Percentiles rank a stretch among this genome's conserved stretches.
Evolutionary conservation across 2,113 vertebrate genomes (phyloP).

Genomic region (Forbesichthys agassizii): DNA sequence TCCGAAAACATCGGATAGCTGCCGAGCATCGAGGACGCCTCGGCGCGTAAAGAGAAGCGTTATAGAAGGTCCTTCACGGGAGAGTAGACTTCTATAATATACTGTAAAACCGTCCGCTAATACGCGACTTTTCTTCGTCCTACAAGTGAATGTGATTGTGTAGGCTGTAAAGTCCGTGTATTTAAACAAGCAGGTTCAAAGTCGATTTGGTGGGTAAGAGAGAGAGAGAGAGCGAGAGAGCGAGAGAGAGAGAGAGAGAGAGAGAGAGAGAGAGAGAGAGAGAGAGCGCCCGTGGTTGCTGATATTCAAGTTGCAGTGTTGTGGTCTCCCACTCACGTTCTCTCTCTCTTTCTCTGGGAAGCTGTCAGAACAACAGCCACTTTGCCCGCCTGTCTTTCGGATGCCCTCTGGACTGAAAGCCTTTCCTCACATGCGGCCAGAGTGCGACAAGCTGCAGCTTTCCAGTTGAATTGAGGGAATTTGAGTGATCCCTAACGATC

Average conservation of each 20-base stretch:
- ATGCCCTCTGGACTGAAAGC: constrained; percentile 37
- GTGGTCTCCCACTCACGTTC: constrained; percentile 61
- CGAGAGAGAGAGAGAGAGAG: constrained; percentile 38
- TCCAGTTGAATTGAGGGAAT: constrained; percentile 78
- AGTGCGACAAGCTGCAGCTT: constrained; percentile 64
- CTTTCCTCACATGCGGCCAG: constrained; percentile 43
- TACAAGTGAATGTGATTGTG: constrained; percentile 77
- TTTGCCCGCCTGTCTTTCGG: constrained; percentile 28
- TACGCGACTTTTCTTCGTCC: constrained; percentile 64
- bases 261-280: constrained; percentile 16
- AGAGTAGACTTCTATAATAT: constrained; percentile 1
- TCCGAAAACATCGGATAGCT: constrained; percentile 43
- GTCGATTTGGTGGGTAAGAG: constrained; percentile 69
- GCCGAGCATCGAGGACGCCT: constrained; percentile 34
- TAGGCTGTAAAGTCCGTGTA: constrained; percentile 83
- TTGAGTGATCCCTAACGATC: constrained; percentile 83
- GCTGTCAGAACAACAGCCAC: constrained; percentile 67
- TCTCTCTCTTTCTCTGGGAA: constrained; percentile 51
- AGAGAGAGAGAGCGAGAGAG: constrained; percentile 25
- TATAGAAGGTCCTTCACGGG: constrained; percentile 23
- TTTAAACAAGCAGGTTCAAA: constrained; percentile 87
- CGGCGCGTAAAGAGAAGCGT: constrained; percentile 1
- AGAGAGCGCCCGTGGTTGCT: constrained; percentile 55
- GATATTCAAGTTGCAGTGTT: constrained; percentile 72
- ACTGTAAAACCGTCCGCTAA: constrained; percentile 15